Conservation (phyloP, 2,888 invertebrate genomes). For the Taphrorychus bicolor region DNA sequence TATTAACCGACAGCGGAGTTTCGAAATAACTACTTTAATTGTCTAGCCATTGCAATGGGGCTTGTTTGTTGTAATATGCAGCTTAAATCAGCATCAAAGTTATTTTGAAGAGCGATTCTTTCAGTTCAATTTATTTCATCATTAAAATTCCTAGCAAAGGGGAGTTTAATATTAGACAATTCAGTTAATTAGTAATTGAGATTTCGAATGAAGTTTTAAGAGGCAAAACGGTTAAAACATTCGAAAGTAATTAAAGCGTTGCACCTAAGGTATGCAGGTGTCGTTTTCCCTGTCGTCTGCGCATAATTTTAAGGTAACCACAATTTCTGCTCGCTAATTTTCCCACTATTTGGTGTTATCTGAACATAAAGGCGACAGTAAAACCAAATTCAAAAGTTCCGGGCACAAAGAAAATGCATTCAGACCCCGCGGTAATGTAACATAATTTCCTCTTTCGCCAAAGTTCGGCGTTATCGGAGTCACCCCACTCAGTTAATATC, state of each 20-base stretch:
- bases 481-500: constrained; percentile 27
- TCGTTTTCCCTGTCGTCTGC: constrained; percentile 3
- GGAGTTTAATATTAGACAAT: no score
- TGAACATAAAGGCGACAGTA: constrained; percentile 17
- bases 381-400: constrained; percentile 22
- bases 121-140: no score
- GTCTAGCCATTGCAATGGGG: background rate
- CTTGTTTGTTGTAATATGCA: background rate
- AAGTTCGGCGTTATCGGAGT: constrained; percentile 23
- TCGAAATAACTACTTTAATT: background rate
- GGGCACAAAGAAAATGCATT: constrained; percentile 28
- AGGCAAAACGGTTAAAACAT: background rate
- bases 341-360: constrained; percentile 12
- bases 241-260: background rate
- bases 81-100: background rate
- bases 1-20: constrained; percentile 7
- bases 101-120: no score
- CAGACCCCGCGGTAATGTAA: constrained; percentile 20
- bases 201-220: no score
- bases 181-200: no score
- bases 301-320: constrained; percentile 11
- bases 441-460: constrained; percentile 28
- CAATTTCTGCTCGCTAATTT: constrained; percentile 17
- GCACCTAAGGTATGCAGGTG: constrained; percentile 2
- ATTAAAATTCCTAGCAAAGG: no score